These are phyloP conservation scores for Spatula clypeata DNA, from an alignment of 2,797 vertebrate species.

Conservation along the genomic window DNA sequence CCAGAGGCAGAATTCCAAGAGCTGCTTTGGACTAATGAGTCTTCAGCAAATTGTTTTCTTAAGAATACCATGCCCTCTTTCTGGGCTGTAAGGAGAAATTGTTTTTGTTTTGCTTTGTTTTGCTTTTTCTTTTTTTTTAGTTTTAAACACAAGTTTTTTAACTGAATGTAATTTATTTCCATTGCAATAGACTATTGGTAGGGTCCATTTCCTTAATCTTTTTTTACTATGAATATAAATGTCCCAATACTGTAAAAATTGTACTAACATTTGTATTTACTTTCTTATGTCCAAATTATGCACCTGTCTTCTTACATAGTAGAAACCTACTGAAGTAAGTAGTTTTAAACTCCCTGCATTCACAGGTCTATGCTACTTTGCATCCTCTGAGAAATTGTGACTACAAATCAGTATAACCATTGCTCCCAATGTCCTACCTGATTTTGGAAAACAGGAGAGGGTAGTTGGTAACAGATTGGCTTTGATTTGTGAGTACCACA, in stretches of 20 bases:
- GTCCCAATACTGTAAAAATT: conserved; percentile 11
- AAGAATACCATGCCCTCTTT: conserved; percentile 46
- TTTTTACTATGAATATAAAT: conserved; percentile 46
- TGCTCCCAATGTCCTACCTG: background rate
- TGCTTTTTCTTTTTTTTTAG: background rate
- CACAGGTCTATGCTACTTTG: background rate
- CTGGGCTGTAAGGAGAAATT: conserved; percentile 32
- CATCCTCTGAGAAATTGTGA: background rate
- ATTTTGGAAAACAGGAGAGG: background rate
- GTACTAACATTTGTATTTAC: conserved; percentile 3
- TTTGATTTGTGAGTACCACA: background rate
- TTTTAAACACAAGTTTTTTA: conserved; percentile 27
- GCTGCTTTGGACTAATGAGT: conserved; percentile 82
- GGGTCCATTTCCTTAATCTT: background rate
- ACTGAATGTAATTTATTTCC: conserved; percentile 58
- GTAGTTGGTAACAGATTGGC: background rate
- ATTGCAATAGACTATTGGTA: conserved; percentile 1
- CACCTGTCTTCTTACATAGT: background rate
- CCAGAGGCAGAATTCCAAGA: conserved; percentile 78
- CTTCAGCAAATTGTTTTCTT: conserved; percentile 83
- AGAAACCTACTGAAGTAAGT: background rate
- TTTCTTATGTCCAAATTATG: conserved; percentile 11
- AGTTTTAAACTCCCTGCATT: background rate
- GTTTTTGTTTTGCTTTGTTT: background rate
- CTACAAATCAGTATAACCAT: background rate